These are phyloP conservation scores for Ceyx cyanopectus DNA, from an alignment of 2,113 vertebrate species.

Conservation along the genomic window DNA sequence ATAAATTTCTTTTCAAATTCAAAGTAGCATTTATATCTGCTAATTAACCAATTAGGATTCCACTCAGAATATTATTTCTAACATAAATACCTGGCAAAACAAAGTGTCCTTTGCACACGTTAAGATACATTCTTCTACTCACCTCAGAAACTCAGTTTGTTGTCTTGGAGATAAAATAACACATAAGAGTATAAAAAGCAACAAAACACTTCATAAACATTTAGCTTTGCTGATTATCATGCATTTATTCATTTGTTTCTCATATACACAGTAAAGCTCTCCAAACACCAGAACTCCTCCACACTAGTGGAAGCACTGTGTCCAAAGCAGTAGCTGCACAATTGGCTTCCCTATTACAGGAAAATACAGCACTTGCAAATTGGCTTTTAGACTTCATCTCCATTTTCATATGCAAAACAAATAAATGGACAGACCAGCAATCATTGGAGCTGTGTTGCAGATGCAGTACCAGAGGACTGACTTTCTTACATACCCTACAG, in stretches of 20 bases:
- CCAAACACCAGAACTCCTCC: neutral
- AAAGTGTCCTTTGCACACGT: neutral
- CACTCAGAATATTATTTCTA: neutral
- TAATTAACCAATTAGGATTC: neutral
- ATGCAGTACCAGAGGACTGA: neutral
- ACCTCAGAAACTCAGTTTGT: neutral
- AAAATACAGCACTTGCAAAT: neutral
- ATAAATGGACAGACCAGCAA: neutral
- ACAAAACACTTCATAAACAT: neutral
- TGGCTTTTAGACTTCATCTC: neutral
- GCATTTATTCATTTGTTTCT: neutral
- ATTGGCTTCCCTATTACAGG: neutral
- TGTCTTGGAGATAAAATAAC: neutral
- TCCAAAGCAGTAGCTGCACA: neutral
- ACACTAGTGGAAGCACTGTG: neutral
- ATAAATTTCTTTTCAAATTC: slow-evolving; percentile 33
- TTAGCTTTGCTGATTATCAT: neutral
- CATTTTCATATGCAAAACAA: neutral
- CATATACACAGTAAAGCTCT: neutral
- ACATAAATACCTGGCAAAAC: neutral
- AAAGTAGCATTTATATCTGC: slow-evolving; percentile 12
- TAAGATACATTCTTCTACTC: neutral
- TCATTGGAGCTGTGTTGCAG: neutral
- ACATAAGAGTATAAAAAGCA: neutral
- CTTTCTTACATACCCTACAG: neutral